A percentile compares a stretch with the other conserved stretches of the same genome.
phyloP scores from a whole-genome alignment of 2,797 vertebrate genomes.

The Hydrolagus colliei region DNA sequence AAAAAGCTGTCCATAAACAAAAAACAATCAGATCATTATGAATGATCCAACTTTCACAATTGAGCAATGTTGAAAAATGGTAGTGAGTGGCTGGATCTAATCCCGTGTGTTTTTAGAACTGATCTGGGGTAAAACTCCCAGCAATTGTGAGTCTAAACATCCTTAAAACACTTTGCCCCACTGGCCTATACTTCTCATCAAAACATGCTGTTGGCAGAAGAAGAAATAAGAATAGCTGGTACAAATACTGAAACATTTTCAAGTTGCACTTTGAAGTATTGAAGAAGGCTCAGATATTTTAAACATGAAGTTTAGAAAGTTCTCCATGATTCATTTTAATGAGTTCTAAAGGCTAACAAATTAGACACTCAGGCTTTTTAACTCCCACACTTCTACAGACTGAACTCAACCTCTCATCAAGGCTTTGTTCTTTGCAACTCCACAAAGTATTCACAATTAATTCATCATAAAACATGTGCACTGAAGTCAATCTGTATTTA shows the following conservation, averaged over 20 bases:
- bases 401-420: background rate
- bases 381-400: background rate
- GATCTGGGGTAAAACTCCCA: background rate
- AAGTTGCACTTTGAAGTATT: background rate
- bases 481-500: background rate
- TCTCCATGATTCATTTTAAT: background rate
- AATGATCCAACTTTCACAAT: background rate
- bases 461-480: background rate
- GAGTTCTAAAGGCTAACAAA: background rate
- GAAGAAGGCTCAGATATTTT: background rate
- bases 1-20: background rate
- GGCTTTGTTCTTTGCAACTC: background rate
- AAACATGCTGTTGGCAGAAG: no score
- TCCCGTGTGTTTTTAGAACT: background rate
- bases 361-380: background rate
- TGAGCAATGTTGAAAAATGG: background rate
- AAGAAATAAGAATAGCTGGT: no score
- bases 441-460: constrained; percentile 1
- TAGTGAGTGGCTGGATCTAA: background rate
- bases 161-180: background rate
- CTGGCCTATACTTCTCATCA: background rate
- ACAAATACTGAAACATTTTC: no score
- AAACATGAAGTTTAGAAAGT: background rate
- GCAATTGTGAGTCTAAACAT: background rate
- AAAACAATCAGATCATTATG: background rate